A percentile compares a stretch with the other conserved stretches of the same genome.
These are phyloP conservation scores for Xyrauchen texanus DNA, from an alignment of 2,113 vertebrate genomes.

Conservation along the genomic window DNA sequence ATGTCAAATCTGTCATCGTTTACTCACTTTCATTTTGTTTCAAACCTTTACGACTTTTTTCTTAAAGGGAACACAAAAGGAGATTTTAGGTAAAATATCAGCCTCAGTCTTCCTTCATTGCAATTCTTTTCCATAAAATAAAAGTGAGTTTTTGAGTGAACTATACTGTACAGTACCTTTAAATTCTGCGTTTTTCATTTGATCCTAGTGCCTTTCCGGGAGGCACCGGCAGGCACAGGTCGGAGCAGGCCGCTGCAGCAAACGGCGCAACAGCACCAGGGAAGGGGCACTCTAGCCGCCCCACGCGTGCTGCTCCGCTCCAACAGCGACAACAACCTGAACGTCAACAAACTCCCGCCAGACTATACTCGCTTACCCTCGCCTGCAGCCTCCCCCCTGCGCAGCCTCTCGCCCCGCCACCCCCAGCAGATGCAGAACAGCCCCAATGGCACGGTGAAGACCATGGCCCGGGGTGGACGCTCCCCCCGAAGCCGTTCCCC, in stretches of 20 bases:
- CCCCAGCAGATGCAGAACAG: slow-evolving; percentile 83
- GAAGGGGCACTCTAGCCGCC: slow-evolving; percentile 80
- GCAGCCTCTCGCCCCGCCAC: slow-evolving; percentile 85
- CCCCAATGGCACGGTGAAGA: slow-evolving; percentile 82
- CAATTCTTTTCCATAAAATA: no score
- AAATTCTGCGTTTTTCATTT: background rate
- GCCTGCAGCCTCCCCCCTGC: slow-evolving; percentile 79
- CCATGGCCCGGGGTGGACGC: slow-evolving; percentile 75
- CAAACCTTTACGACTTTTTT: no score
- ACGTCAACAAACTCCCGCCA: slow-evolving; percentile 40
- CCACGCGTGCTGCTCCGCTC: slow-evolving; percentile 86
- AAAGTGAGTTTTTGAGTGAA: no score
- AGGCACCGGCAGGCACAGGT: slow-evolving; percentile 71
- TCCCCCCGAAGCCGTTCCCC: slow-evolving; percentile 85
- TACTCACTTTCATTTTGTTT: no score
- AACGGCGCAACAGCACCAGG: slow-evolving; percentile 77
- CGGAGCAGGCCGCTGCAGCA: slow-evolving; percentile 60
- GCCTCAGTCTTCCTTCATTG: no score
- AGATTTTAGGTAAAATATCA: no score
- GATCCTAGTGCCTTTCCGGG: slow-evolving; percentile 83
- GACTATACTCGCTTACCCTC: slow-evolving; percentile 73
- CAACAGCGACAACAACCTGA: slow-evolving; percentile 89
- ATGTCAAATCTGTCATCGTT: no score
- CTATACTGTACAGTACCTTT: background rate
- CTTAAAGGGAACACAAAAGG: no score